phyloP scores from a whole-genome alignment of 64 coral and sea anemone genomes.

The Montipora capricornis region DNA sequence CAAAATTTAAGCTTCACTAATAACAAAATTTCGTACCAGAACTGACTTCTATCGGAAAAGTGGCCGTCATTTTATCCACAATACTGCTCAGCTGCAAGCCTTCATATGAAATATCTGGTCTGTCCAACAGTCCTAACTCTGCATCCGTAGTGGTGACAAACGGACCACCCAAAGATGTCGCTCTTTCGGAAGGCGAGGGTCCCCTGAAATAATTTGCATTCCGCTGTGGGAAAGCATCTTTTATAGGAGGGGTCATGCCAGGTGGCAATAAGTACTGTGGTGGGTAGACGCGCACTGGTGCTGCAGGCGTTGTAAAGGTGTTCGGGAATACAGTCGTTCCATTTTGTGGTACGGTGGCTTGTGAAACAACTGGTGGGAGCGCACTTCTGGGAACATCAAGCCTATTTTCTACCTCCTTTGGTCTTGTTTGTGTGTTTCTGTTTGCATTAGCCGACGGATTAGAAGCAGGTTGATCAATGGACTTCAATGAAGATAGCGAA shows the following conservation, averaged over 20 bases:
- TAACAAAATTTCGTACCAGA: slow-evolving; percentile 45
- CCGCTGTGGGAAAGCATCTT: neutral
- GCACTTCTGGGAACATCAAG: neutral
- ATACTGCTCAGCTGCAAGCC: slow-evolving; percentile 77
- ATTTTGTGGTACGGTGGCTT: neutral
- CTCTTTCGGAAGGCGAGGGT: neutral
- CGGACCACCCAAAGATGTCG: slow-evolving; percentile 6
- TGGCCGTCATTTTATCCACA: slow-evolving; percentile 78
- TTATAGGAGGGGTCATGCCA: neutral
- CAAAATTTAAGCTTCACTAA: too few relatives aligned
- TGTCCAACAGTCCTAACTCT: slow-evolving; percentile 1
- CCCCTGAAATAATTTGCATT: neutral
- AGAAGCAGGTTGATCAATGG: neutral
- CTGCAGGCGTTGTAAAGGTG: neutral
- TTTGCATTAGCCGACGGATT: neutral
- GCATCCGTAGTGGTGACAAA: slow-evolving; percentile 28
- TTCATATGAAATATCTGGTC: slow-evolving; percentile 22
- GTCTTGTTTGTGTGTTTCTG: neutral
- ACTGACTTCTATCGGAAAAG: slow-evolving; percentile 74
- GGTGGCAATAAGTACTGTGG: slow-evolving; percentile 19
- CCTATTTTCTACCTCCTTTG: neutral
- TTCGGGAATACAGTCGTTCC: neutral
- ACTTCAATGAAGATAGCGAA: neutral
- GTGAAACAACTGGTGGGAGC: neutral
- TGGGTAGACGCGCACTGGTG: neutral